Conservation (phyloP, 2,113 vertebrate species). For the Acrocephalus kingi region DNA sequence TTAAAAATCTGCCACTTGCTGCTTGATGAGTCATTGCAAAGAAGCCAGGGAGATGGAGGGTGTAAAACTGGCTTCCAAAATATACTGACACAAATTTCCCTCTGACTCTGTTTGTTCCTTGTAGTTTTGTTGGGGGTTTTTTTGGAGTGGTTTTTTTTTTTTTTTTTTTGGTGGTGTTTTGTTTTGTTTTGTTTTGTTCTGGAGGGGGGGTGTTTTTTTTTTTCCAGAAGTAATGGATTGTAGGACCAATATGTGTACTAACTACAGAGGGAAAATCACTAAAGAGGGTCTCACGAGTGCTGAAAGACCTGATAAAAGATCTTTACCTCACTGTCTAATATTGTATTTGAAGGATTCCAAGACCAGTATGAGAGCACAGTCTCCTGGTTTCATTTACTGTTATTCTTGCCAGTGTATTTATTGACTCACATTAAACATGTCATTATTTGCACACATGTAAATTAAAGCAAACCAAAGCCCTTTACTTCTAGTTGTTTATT, state of each 20-base stretch:
- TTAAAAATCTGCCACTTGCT: background rate
- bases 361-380: background rate
- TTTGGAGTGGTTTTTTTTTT: too few relatives aligned
- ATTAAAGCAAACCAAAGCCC: background rate
- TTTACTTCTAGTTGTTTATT: background rate
- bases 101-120: background rate
- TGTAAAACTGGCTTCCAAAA: background rate
- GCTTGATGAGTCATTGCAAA: background rate
- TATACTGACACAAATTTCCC: background rate
- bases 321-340: background rate
- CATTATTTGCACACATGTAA: background rate
- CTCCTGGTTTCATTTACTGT: background rate
- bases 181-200: background rate
- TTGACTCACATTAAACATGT: background rate
- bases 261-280: background rate
- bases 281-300: background rate
- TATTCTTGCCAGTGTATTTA: background rate
- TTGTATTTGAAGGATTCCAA: background rate
- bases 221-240: background rate
- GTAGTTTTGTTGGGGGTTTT: background rate
- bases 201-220: background rate
- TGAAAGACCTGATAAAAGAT: background rate
- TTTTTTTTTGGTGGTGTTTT: background rate
- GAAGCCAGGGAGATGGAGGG: background rate
- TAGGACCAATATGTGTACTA: background rate